These are phyloP conservation scores for Dicycla oo DNA, from an alignment of 2,888 invertebrate genomes.

Conservation along the genomic window DNA sequence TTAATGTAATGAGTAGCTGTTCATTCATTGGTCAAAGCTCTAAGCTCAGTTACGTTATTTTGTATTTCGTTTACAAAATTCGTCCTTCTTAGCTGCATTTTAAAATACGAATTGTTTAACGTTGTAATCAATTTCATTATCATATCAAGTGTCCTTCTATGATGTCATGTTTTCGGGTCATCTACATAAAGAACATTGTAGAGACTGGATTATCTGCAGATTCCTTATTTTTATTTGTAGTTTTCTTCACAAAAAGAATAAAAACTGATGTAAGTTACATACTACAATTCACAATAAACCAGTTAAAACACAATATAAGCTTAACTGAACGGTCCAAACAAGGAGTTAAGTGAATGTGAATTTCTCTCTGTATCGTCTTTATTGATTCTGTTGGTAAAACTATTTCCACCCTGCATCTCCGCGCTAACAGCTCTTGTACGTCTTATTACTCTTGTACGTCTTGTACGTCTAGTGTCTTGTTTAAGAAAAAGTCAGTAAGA, in stretches of 20 bases:
- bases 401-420: slow-evolving; percentile 3
- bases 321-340: slow-evolving; percentile 7
- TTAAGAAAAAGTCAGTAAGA: not conserved
- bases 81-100: slow-evolving; percentile 5
- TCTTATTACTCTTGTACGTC: too few species aligned
- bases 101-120: slow-evolving; percentile 8
- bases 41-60: slow-evolving; percentile 70
- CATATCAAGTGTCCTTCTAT: slow-evolving; percentile 2
- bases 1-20: slow-evolving; percentile 66
- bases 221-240: not conserved
- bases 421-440: not conserved
- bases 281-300: not conserved
- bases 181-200: slow-evolving; percentile 9
- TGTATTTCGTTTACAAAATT: slow-evolving; percentile 40
- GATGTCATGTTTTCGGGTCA: not conserved
- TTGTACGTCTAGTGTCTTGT: not conserved
- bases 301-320: slow-evolving; percentile 15
- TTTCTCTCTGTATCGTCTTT: slow-evolving; percentile 31
- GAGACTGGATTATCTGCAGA: slow-evolving; percentile 28
- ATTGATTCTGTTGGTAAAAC: slow-evolving; percentile 28
- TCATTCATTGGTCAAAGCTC: slow-evolving; percentile 73
- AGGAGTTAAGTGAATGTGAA: slow-evolving; percentile 11
- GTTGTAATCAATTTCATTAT: slow-evolving; percentile 1
- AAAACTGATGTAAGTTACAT: not conserved
- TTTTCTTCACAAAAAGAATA: not conserved